Evolutionary conservation across 2,888 invertebrate genomes (phyloP), one percentile per base, ranked within the genome.

Genomic region (Epirrhoe alternata): DNA sequence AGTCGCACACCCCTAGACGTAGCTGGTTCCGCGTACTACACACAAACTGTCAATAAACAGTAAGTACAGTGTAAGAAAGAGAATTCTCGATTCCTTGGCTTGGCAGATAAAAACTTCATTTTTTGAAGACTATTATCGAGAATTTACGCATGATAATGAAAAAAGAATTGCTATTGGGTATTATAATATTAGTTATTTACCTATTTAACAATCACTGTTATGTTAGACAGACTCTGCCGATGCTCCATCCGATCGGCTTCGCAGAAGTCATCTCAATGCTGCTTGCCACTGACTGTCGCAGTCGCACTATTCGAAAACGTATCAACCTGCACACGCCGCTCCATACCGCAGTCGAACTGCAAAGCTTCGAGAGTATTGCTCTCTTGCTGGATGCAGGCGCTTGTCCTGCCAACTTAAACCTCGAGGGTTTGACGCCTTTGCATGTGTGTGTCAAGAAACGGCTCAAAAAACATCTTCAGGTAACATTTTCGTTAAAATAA

Each of bases 281-380:
- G 1, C 66, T 70, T 0, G 53, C 52, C 6, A 53, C 63, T n/a
- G 51, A 65, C 7, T 61, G 64, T 24, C 61, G 51, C 33, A 60
- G 38, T 30, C 56, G 61, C 6, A 58, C 50, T 31, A 50, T 60
- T 12, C 58, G 53, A 16, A 58, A 64, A 12, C 33, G 50, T 8
- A 38, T 58, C 8, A 50, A 56, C 16, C 57, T 63, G 54, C 64
- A 70, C 24, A 69, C 73, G 17, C 72, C 74, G 0, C 55, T 80
- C 0, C 80, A 80, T 24, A 79, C 73, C n/a, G 80, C 80, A 0
- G 79, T 79, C 5, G 77, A 77, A n/a, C 54, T 80, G 7, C 72
- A 66, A 6, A 72, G 72, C 10, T 58, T 73, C 0, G 72, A 68
- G 4, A 72, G 66, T 0, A 71, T 75, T 0, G 61, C 66, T 16